phyloP scores from a whole-genome alignment of 2,888 invertebrate species.

The Harpalus rufipes region DNA sequence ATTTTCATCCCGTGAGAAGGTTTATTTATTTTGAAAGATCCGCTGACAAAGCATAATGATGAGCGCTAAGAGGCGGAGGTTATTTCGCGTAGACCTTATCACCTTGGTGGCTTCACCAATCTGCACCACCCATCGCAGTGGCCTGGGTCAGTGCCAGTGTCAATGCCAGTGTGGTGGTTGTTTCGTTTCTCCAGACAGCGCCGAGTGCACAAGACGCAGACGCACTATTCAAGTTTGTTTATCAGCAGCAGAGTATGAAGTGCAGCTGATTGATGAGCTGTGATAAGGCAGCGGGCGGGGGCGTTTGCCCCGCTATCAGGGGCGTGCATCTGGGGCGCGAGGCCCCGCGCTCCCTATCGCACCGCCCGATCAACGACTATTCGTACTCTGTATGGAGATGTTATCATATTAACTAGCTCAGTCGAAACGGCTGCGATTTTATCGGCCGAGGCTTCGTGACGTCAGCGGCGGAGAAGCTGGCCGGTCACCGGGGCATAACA shows the following conservation, averaged over 20 bases:
- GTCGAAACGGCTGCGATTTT: constrained; percentile 79
- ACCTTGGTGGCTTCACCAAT: not conserved
- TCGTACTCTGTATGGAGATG: constrained; percentile 77
- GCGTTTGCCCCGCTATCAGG: constrained; percentile 56
- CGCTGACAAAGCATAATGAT: not conserved
- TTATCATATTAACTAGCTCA: constrained; percentile 81
- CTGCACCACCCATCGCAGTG: not conserved
- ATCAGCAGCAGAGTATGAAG: constrained; percentile 73
- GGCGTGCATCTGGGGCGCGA: constrained; percentile 66
- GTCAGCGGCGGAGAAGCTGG: constrained; percentile 37
- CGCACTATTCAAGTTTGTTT: constrained; percentile 72
- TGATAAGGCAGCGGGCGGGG: constrained; percentile 73
- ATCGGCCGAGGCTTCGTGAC: constrained; percentile 72
- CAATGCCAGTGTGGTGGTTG: not conserved
- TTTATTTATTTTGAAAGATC: not conserved
- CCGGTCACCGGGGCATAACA: constrained; percentile 25
- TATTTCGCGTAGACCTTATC: constrained; percentile 23
- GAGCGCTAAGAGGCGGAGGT: not conserved
- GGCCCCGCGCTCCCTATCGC: constrained; percentile 71
- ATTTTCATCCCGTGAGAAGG: not conserved
- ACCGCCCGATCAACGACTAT: constrained; percentile 76
- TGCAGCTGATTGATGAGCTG: constrained; percentile 77
- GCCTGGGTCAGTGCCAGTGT: not conserved
- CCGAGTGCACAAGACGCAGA: constrained; percentile 2
- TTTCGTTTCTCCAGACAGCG: not conserved